Evolutionary conservation across 2,113 vertebrate genomes (phyloP).

Genomic region (Vireo altiloquus): DNA sequence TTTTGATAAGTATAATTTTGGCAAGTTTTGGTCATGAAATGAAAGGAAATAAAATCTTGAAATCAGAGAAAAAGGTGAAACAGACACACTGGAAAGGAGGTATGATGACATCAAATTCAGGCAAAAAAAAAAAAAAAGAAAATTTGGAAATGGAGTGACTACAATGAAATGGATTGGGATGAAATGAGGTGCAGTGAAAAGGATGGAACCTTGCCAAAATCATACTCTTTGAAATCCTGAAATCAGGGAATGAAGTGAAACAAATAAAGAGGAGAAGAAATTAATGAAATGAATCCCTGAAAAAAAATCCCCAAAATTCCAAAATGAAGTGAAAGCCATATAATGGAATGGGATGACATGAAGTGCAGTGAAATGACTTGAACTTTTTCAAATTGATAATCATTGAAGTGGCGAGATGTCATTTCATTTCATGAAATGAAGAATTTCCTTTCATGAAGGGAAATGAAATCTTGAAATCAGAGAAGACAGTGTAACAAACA

Average conservation of each 20-base stretch:
- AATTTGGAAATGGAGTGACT: not conserved
- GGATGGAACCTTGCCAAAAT: not conserved
- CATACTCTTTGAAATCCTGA: rapidly evolving
- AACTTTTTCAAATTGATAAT: not conserved
- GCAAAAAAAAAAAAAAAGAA: not conserved
- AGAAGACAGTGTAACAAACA: not conserved
- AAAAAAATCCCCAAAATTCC: not conserved
- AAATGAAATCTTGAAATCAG: not conserved
- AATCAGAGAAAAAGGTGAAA: not conserved
- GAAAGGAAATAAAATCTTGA: not conserved
- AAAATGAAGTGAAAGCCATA: rapidly evolving
- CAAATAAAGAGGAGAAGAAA: not conserved
- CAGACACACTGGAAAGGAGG: not conserved
- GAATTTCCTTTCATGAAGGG: not conserved
- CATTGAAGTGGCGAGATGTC: not conserved
- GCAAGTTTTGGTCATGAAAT: not conserved
- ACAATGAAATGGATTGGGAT: not conserved
- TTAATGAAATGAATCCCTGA: not conserved
- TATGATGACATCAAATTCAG: not conserved
- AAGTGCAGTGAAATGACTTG: not conserved
- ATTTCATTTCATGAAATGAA: not conserved
- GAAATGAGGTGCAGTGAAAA: not conserved
- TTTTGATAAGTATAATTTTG: not conserved
- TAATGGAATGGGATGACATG: not conserved
- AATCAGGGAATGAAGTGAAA: not conserved